Evolutionary conservation across 2,888 invertebrate species (phyloP).

Genomic region (Leptinotarsa tumamoca): DNA sequence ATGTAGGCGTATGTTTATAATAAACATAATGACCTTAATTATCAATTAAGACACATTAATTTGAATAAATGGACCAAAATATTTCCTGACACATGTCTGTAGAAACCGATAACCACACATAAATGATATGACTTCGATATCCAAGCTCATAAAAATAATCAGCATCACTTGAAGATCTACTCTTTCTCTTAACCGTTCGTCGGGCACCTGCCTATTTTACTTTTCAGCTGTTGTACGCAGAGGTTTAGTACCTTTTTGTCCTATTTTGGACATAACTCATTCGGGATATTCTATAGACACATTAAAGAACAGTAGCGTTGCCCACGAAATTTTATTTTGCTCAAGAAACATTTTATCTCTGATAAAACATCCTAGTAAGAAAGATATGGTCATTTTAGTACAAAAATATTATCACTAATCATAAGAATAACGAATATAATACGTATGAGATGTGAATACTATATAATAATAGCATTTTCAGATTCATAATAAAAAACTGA

Average conservation of each 20-base stretch:
- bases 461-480: too few relatives aligned
- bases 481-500: too few relatives aligned
- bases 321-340: background rate
- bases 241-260: conserved; percentile 17
- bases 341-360: too few relatives aligned
- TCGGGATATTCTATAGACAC: background rate
- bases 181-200: background rate
- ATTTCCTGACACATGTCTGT: background rate
- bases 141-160: background rate
- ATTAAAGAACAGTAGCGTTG: conserved; percentile 6
- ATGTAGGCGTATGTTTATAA: background rate
- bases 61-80: background rate
- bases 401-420: too few relatives aligned
- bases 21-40: background rate
- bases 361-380: too few relatives aligned
- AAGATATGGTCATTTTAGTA: too few relatives aligned
- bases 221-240: conserved; percentile 24
- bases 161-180: conserved; percentile 1
- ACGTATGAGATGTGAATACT: too few relatives aligned
- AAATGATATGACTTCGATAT: background rate
- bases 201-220: conserved; percentile 20
- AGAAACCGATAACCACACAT: background rate
- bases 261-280: conserved; percentile 7
- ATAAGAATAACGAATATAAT: too few relatives aligned
- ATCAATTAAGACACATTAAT: background rate